Percentiles rank a stretch among this genome's conserved stretches.
These are phyloP conservation scores for Teleopsis dalmanni DNA, from an alignment of 1,140 invertebrate species.

Conservation along the genomic window DNA sequence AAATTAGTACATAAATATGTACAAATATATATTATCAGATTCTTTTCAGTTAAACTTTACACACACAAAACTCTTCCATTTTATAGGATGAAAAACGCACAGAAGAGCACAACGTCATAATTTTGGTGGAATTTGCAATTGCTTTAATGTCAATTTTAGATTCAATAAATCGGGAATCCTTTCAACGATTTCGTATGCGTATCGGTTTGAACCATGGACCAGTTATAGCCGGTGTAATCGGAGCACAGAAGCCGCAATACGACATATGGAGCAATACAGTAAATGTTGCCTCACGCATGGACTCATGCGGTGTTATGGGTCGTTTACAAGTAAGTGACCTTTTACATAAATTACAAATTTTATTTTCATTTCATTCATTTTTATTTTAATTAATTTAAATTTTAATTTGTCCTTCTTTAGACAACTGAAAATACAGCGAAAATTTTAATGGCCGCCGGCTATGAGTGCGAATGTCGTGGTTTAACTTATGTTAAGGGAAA, in stretches of 20 bases:
- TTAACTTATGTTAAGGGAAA: conserved; percentile 91
- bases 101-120: conserved; percentile 78
- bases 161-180: conserved; percentile 93
- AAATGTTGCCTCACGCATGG: conserved; percentile 93
- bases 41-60: too few species aligned
- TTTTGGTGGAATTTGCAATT: conserved; percentile 89
- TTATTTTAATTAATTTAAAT: background rate
- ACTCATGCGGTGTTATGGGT: conserved; percentile 87
- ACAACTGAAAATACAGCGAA: conserved; percentile 81
- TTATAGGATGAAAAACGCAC: conserved; percentile 62
- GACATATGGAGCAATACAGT: conserved; percentile 98
- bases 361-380: background rate
- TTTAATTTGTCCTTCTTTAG: conserved; percentile 13
- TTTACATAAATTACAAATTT: background rate
- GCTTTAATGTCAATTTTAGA: conserved; percentile 86
- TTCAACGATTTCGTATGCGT: conserved; percentile 87
- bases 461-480: conserved; percentile 78
- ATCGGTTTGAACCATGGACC: conserved; percentile 92
- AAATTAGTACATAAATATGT: too few species aligned
- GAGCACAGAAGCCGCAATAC: conserved; percentile 94
- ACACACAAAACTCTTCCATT: too few species aligned
- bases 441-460: conserved; percentile 73
- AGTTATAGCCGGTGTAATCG: conserved; percentile 89
- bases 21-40: too few species aligned
- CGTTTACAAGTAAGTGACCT: conserved; percentile 59